These are phyloP conservation scores for Barnardius zonarius DNA, from an alignment of 2,113 vertebrate genomes.

Conservation along the genomic window DNA sequence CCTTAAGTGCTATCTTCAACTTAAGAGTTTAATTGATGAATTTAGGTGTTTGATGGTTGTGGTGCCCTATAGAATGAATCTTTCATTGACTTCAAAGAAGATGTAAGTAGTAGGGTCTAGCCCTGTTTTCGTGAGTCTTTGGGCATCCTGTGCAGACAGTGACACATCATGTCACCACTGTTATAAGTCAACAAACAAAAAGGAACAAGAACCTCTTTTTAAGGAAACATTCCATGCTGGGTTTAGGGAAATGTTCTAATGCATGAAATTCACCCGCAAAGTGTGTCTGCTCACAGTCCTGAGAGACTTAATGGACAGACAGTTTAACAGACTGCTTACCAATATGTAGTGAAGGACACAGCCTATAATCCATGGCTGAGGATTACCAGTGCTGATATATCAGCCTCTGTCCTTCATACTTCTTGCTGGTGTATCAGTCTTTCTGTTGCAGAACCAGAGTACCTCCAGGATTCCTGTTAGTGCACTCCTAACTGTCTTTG, in stretches of 20 bases:
- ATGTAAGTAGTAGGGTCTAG: neutral
- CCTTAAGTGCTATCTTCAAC: neutral
- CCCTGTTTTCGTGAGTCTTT: neutral
- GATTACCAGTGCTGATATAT: neutral
- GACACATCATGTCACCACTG: neutral
- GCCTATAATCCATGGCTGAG: neutral
- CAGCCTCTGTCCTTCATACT: neutral
- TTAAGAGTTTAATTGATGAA: neutral
- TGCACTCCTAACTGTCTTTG: neutral
- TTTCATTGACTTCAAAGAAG: neutral
- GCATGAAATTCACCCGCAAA: neutral
- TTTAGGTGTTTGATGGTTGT: neutral
- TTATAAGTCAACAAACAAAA: neutral
- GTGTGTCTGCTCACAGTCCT: neutral
- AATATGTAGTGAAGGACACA: neutral
- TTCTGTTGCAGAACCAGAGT: neutral
- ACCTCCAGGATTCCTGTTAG: neutral
- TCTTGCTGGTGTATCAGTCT: neutral
- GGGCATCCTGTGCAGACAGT: neutral
- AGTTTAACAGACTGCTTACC: neutral
- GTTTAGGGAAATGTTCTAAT: neutral
- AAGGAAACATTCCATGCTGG: neutral
- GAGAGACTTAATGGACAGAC: neutral
- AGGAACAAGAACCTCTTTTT: neutral
- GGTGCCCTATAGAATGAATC: neutral